Conservation (phyloP, 2,113 vertebrate species). For the Choloepus hoffmanni region DNA sequence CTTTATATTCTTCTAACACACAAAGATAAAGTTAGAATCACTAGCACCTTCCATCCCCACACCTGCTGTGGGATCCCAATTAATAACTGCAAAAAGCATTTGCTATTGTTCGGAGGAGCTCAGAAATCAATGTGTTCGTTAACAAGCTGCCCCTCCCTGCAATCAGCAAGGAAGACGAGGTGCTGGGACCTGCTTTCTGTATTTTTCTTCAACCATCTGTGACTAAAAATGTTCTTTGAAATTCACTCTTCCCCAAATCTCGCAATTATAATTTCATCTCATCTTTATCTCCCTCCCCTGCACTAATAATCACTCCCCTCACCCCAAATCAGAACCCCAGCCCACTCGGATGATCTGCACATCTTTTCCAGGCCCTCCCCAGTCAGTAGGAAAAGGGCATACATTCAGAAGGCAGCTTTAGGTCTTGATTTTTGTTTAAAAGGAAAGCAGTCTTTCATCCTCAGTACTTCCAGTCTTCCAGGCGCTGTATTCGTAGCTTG, state of each 20-base stretch:
- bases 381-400: background rate
- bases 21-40: conserved; percentile 69
- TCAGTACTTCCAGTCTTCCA: background rate
- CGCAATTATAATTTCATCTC: conserved; percentile 75
- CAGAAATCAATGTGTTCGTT: conserved; percentile 76
- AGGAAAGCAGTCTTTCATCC: background rate
- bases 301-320: background rate
- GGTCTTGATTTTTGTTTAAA: background rate
- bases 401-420: background rate
- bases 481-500: background rate
- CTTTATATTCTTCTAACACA: conserved; percentile 18
- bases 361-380: background rate
- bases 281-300: conserved; percentile 50
- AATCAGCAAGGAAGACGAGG: conserved; percentile 69
- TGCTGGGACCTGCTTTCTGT: conserved; percentile 64
- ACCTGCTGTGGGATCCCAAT: conserved; percentile 77
- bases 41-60: conserved; percentile 69
- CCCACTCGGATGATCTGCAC: background rate
- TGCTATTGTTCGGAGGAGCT: conserved; percentile 78
- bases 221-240: conserved; percentile 86
- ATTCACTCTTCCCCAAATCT: conserved; percentile 72
- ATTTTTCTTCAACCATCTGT: conserved; percentile 83
- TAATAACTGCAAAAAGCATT: conserved; percentile 69
- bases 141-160: conserved; percentile 63
- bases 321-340: background rate